Base-by-base conservation (phyloP, 1,140 invertebrate genomes). In the Temnothorax longispinosus region DNA sequence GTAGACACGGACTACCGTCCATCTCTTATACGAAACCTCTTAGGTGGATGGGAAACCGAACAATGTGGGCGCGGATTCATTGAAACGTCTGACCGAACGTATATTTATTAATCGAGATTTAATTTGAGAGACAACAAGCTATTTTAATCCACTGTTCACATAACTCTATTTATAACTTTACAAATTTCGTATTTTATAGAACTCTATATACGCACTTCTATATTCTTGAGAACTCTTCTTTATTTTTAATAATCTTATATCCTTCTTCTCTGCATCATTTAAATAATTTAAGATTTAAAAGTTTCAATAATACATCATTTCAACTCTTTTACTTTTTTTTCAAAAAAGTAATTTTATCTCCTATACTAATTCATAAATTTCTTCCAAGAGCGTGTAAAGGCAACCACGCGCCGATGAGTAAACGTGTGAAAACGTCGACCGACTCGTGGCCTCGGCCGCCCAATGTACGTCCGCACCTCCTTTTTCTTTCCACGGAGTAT, bases 401-500 rank as follows among this genome's bases (percentile, higher is more conserved):
- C 76, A 27, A 71, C n/a, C 18, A 71, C 15, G 47, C 27, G 47
- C n/a, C 32, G 5, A 13, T 60, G 38, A 72, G 65, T 44, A 21
- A 56, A 72, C 78, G 78, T 65, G 78, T 71, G 47, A 58, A 82
- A 58, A 72, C 77, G 47, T 11, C 76, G 60, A n/a, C 60, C 18
- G 58, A 78, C 21, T 32, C 56, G n/a, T 56, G 64, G 78, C 50
- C 78, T 71, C 67, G 64, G 64, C 50, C 78, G 56, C 67, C 44
- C 80, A 41, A 62, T 10, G 27, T 8, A 64, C 47, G 72, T 41
- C 64, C 75, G 54, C 71, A 44, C 76, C 87, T 87, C n/a, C 69
- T 85, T 85, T 78, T 85, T 78, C 75, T 89, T 82, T 77, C 56
- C 76, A 86, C 47, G 21, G 64, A 72, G 81, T 90, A 86, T 90